Base-by-base conservation (phyloP, 2,888 invertebrate genomes). In the Idaea dimidiata region DNA sequence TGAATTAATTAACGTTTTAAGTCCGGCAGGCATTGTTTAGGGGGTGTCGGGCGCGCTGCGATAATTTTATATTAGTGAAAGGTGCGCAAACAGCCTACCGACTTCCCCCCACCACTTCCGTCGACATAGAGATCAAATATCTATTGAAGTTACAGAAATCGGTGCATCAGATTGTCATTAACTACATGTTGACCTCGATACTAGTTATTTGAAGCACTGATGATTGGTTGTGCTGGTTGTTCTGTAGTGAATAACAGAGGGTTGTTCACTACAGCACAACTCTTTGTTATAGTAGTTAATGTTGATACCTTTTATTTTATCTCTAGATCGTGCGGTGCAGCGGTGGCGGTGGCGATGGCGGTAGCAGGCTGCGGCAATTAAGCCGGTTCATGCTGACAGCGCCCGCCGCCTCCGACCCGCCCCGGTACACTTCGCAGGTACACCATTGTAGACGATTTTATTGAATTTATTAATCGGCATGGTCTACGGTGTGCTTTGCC, bases 321-420 rank as follows among this genome's bases (percentile, higher is more conserved):
- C 24, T 24, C 24, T 24, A 24, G 24, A 24, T 1, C 24, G 3
- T 24, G 33, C 31, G 33, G 59, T 58, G 58, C 58, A 17, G 60
- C 58, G 62, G 67, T 33, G 8, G 43, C 10, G 14, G 43, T 43
- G 14, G 43, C 17, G 17, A 17, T 57, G 54, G 54, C 33, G 18
- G 57, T 58, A 55, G 24, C 57, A 17, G 61, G 57, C 61, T 66
- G 33, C 63, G 62, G 72, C 70, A 64, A 72, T 74, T 72, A 75
- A 67, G 75, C 71, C 58, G 69, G n/a, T 65, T 75, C 77, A 75
- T 60, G 78, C 69, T 72, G 73, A 69, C 58, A 24, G 24, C 24
- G 24, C n/a, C 53, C 71, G 10, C 24, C 18, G 8, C 24, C 60
- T 5, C 59, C 59, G 17, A 0, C 6, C 16, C 7, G 6, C 3